Evolutionary conservation across 1,140 invertebrate genomes (phyloP), one percentile per base, ranked within the genome.

Genomic region (Saccostrea echinata): DNA sequence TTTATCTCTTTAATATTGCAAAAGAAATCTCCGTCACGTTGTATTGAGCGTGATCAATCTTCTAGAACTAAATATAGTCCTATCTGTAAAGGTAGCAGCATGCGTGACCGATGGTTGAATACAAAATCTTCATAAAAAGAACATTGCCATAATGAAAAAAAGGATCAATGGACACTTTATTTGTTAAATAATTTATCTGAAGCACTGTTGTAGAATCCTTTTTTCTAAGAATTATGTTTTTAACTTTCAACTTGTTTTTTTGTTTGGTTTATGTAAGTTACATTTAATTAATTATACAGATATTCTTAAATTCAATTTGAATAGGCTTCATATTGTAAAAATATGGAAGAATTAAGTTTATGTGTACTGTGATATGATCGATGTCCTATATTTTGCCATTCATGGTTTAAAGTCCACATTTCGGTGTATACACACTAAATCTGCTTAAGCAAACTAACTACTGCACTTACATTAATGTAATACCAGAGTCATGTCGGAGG

Each of bases 11-110:
- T 21, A 61, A 61, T n/a, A 61, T n/a, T 61, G 4, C 18, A 61
- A 61, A 18, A 61, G 27, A 33, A 27, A 76, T 76, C 13, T 76
- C 11, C 27, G 27, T 76, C 68, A 76, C 68, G 68, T 30, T 76
- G 24, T 30, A 76, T 33, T 30, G 24, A 76, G 30, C 27, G 68
- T 76, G 68, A 76, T 76, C 68, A 76, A 76, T 76, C 68, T 76
- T 30, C 68, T 76, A 76, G 27, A 76, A 33, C 68, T 76, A 76
- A 30, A 76, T 30, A 35, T 76, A 76, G 24, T 3, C 9, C 13
- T 33, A 16, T 76, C 27, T 76, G 30, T 30, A 13, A 33, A 76
- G 16, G 24, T 27, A 64, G 68, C 13, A 16, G 27, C 11, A 18
- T 76, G 68, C 30, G 68, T 76, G 68, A 76, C 68, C 27, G 68